These are phyloP conservation scores for Galagoides demidoff DNA, from an alignment of 2,797 vertebrate genomes.

Conservation along the genomic window DNA sequence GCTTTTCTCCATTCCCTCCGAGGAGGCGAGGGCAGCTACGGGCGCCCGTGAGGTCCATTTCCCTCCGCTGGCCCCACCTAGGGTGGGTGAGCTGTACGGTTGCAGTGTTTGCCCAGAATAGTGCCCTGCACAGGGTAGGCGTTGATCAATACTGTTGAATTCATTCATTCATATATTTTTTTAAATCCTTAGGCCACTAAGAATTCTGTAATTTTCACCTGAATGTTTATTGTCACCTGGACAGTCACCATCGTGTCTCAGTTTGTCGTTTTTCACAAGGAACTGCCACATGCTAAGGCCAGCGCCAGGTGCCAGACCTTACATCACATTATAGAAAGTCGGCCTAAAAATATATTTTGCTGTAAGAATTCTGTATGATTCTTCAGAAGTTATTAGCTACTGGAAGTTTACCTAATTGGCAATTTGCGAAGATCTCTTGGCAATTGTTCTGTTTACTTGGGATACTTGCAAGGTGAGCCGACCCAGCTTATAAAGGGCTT, in stretches of 20 bases:
- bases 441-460: background rate
- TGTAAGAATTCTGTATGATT: constrained; percentile 4
- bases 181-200: background rate
- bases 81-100: background rate
- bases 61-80: background rate
- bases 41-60: background rate
- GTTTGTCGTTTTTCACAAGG: background rate
- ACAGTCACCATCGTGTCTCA: background rate
- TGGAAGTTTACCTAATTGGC: constrained; percentile 45
- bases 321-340: background rate
- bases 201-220: background rate
- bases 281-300: background rate
- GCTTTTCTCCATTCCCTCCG: background rate
- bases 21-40: background rate
- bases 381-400: constrained; percentile 33
- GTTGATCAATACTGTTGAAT: background rate
- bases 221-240: background rate
- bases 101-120: background rate
- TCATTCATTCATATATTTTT: background rate
- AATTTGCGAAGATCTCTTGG: constrained; percentile 45
- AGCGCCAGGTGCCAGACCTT: background rate
- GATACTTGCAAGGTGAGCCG: constrained; percentile 58
- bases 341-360: background rate
- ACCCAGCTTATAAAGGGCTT: constrained; percentile 5
- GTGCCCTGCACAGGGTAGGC: background rate